Conservation (phyloP, 2,888 invertebrate genomes). For the Dynastes tityus region DNA sequence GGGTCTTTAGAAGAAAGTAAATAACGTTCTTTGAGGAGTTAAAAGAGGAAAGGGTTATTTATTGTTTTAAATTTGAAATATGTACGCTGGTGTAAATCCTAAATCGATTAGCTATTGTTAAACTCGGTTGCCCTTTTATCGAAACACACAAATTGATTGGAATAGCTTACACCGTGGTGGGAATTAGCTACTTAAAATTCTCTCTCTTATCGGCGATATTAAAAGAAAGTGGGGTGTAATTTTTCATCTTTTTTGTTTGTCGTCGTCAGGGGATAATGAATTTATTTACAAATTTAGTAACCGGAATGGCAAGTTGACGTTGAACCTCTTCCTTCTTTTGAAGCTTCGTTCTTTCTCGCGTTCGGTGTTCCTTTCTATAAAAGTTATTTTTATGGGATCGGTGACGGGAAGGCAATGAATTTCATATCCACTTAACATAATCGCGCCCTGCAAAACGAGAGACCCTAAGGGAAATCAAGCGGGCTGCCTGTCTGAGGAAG, state of each 20-base stretch:
- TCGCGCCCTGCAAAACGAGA: conserved; percentile 67
- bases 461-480: conserved; percentile 70
- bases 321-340: conserved; percentile 31
- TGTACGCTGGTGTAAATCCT: neutral
- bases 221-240: conserved; percentile 47
- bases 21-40: conserved; percentile 32
- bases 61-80: conserved; percentile 9
- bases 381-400: conserved; percentile 53
- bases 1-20: conserved; percentile 49
- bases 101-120: neutral
- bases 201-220: conserved; percentile 44
- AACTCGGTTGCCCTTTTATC: neutral
- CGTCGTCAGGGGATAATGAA: conserved; percentile 48
- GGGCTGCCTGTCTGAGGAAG: conserved; percentile 59
- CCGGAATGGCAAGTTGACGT: conserved; percentile 48
- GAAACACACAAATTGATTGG: conserved; percentile 34
- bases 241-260: conserved; percentile 50
- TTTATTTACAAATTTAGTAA: conserved; percentile 51
- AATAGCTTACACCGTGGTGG: conserved; percentile 39
- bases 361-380: conserved; percentile 22
- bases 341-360: conserved; percentile 8
- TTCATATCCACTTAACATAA: conserved; percentile 70
- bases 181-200: conserved; percentile 50
- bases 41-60: conserved; percentile 31
- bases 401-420: conserved; percentile 64